phyloP scores from a whole-genome alignment of 2,113 vertebrate species.

The Heterocephalus glaber region DNA sequence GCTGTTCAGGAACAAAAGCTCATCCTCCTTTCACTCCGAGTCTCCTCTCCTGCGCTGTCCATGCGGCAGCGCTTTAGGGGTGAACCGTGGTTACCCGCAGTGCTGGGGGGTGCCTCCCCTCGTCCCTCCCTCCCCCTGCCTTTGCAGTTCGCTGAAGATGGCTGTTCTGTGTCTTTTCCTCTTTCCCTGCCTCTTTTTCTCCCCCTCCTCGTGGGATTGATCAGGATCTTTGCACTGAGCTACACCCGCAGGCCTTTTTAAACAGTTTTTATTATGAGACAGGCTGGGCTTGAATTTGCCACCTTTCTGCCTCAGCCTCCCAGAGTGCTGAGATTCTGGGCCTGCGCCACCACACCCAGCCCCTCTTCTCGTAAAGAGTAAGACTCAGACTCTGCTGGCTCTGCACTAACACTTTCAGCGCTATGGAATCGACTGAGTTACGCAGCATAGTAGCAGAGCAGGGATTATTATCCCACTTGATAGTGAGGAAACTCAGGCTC shows the following conservation, averaged over 20 bases:
- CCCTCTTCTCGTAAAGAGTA: not conserved
- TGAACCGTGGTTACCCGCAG: fast-evolving
- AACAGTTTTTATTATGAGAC: not conserved
- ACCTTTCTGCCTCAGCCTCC: not conserved
- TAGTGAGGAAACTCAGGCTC: not conserved
- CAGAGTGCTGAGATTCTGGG: not conserved
- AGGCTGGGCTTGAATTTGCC: not conserved
- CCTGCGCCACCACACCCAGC: not conserved
- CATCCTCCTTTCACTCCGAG: not conserved
- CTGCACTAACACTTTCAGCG: not conserved
- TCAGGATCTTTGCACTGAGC: not conserved
- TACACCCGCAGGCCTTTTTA: not conserved
- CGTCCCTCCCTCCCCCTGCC: not conserved
- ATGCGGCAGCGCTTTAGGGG: not conserved
- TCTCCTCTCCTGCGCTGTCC: not conserved
- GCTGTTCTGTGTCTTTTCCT: not conserved
- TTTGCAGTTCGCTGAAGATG: not conserved
- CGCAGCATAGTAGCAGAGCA: not conserved
- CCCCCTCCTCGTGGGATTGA: not conserved
- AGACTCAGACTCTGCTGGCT: not conserved
- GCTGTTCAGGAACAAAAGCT: not conserved
- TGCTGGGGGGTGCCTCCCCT: too few species aligned
- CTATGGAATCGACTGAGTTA: not conserved
- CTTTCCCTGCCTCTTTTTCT: not conserved
- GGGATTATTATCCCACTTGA: not conserved